Base-by-base conservation (phyloP, 2,113 vertebrate genomes). In the Nothobranchius kuhntae region DNA sequence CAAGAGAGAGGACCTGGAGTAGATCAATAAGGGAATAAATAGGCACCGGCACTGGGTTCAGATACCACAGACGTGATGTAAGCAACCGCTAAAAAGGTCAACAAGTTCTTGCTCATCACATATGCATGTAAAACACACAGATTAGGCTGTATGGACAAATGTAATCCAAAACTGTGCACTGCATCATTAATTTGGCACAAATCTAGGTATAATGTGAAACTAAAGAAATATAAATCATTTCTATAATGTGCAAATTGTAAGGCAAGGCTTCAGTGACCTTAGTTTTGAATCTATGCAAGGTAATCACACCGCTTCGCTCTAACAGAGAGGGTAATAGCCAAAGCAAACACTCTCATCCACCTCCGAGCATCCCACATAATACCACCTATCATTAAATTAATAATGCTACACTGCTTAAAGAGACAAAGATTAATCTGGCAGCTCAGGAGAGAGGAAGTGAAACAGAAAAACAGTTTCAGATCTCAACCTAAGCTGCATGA, bases 1-100 rank as follows among this genome's bases (percentile, higher is more conserved):
- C 24, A 61, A 60, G 70, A 52, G 65, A 45, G 73, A 71, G 73
- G 64, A 76, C 45, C 61, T n/a, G 55, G 71, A 73, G 61, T 55
- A 69, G 82, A 87, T 91, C 89, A 76, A 89, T 90, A 74, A 52
- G 11, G 69, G 66, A 88, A 87, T 85, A 83, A 89, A 89, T 75
- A 83, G 75, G 61, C 66, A 77, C 51, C 59, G 81, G 82, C 74
- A 81, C 65, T 44, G 54, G 24, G 54, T 54, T 80, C 6, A 56
- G 52, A 58, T 81, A 81, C 67, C 64, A 65, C 8, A 54, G 79
- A 64, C 71, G 72, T 10, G 17, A 75, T 59, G 58, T 42, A 36
- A 64, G 63, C 24, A 67, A 38, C 64, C 70, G 26, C 67, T 65
- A 75, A 68, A 78, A 65, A 75, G 60, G 50, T 51, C 36, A 2